Evolutionary conservation across 2,888 invertebrate genomes (phyloP), one percentile per base, ranked within the genome.

Genomic region (Ormyrus pomaceus): DNA sequence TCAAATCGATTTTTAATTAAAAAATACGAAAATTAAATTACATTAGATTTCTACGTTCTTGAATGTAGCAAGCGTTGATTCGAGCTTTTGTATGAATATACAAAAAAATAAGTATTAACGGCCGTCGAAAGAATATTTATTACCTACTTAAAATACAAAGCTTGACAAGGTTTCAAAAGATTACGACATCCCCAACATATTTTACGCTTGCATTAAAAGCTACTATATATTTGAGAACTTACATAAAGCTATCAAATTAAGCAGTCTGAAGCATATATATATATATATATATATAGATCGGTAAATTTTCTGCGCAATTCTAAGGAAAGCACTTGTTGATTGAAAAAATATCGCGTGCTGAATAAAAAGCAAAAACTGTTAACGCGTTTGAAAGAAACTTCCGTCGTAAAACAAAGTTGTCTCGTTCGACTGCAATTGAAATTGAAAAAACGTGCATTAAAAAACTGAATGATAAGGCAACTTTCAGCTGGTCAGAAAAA

Each of bases 331-430:
- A 61, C 45, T 71, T n/a, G 45, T 61, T 51, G 51, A 61, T 50
- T 50, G 11, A 62, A 62, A 72, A 72, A 19, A 34, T 34, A 34
- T 34, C 34, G 34, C 4, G 34, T 50, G n/a, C n/a, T 19, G 48
- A 10, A 19, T 70, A 10, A 5, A 48, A 58, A 13, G 58, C 10
- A 65, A 65, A 74, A 74, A 74, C 65, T 10, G 11, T 46, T 64
- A 73, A 58, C n/a, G 11, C 10, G 7, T 58, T 64, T 6, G 65
- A n/a, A 65, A 58, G 74, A 74, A 65, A 56, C 65, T 74, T 72
- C 55, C 61, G 72, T 62, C 62, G 72, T 53, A 62, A 72, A 55
- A 55, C n/a, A 45, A 64, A 55, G 34, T 11, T 45, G n/a, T 72
- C 19, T 65, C 58, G 58, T 48, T 46, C 34, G 48, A 64, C 64